A percentile compares a stretch with the other conserved stretches of the same genome.
Evolutionary conservation across 2,888 invertebrate genomes (phyloP).

Genomic region (Erebia epiphron): DNA sequence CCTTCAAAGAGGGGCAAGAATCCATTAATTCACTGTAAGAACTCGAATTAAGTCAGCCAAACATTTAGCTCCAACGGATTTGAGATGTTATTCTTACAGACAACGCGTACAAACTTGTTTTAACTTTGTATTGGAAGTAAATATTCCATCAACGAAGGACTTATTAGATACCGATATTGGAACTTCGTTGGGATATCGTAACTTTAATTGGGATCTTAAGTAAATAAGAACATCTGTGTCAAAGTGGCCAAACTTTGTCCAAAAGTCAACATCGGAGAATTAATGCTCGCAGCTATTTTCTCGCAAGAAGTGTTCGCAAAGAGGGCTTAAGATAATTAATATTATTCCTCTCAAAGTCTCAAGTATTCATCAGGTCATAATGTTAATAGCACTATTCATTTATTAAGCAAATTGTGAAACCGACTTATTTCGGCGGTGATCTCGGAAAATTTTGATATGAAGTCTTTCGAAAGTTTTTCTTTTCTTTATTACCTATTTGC

Average conservation of each 20-base stretch:
- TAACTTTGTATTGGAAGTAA: conserved; percentile 27
- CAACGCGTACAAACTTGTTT: conserved; percentile 23
- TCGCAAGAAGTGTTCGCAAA: not conserved
- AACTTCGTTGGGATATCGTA: conserved; percentile 21
- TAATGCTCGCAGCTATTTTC: not conserved
- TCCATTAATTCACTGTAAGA: conserved; percentile 73
- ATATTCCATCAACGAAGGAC: conserved; percentile 15
- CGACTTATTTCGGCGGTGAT: no score
- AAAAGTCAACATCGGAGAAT: conserved; percentile 12
- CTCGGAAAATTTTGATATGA: no score
- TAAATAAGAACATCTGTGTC: conserved; percentile 10
- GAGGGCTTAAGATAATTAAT: not conserved
- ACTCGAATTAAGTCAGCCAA: conserved; percentile 73
- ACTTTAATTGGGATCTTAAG: conserved; percentile 28
- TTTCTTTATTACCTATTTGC: no score
- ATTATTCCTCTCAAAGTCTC: not conserved
- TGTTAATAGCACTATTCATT: not conserved
- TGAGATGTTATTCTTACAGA: conserved; percentile 40
- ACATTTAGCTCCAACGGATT: conserved; percentile 57
- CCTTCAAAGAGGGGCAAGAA: conserved; percentile 61
- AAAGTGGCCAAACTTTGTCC: conserved; percentile 13
- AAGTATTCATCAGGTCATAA: not conserved
- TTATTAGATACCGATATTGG: conserved; percentile 12
- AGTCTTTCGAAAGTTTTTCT: no score
- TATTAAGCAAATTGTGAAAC: not conserved